These are phyloP conservation scores for Platycheirus rosarum DNA, from an alignment of 2,888 invertebrate genomes.

Conservation along the genomic window DNA sequence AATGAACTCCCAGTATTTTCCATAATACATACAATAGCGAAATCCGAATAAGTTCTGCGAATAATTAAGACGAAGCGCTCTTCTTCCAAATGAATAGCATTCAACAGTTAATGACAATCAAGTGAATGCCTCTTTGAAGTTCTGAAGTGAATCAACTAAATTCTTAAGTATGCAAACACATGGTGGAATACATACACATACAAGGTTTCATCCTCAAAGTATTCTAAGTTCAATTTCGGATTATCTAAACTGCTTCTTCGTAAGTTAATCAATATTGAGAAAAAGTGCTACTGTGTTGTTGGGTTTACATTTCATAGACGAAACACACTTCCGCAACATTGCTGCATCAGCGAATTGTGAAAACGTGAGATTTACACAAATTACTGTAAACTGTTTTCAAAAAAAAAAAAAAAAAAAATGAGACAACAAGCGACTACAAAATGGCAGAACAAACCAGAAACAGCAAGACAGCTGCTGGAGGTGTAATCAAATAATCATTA, in stretches of 20 bases:
- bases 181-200: too few relatives aligned
- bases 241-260: too few relatives aligned
- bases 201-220: background rate
- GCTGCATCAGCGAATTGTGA: slow-evolving; percentile 47
- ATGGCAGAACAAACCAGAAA: background rate
- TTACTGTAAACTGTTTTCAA: slow-evolving; percentile 42
- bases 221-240: background rate
- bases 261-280: slow-evolving; percentile 26
- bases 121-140: background rate
- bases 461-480: slow-evolving; percentile 60
- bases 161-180: too few relatives aligned
- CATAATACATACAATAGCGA: background rate
- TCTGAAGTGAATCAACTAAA: background rate
- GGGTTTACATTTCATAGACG: background rate
- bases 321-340: background rate
- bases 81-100: background rate
- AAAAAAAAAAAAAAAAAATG: slow-evolving; percentile 14
- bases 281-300: background rate
- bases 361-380: slow-evolving; percentile 72
- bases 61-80: background rate
- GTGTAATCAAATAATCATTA: slow-evolving; percentile 72
- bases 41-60: background rate
- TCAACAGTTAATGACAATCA: background rate
- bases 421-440: background rate
- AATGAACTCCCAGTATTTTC: background rate